A percentile compares a stretch with the other conserved stretches of the same genome.
Conservation (phyloP, 2,797 vertebrate species). For the Brachyalestes nurse region DNA sequence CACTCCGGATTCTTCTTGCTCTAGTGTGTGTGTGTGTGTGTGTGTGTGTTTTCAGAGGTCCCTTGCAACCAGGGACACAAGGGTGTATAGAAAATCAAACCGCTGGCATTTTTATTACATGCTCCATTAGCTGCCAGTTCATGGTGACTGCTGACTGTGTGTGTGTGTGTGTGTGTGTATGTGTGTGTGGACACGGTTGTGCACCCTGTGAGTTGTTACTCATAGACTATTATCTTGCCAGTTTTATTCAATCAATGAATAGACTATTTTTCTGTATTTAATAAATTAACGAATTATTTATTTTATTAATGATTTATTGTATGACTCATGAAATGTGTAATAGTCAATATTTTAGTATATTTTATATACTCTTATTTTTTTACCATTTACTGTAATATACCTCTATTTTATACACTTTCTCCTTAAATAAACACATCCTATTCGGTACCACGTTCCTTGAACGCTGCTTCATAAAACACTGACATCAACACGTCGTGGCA, state of each 20-base stretch:
- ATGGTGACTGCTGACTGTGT: background rate
- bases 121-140: background rate
- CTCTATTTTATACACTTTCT: too few species aligned
- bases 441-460: too few species aligned
- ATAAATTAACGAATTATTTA: too few species aligned
- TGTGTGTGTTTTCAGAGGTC: background rate
- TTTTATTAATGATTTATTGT: too few species aligned
- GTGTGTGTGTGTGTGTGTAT: background rate
- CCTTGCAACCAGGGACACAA: background rate
- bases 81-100: background rate
- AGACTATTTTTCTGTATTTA: too few species aligned
- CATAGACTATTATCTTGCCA: background rate
- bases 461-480: too few species aligned
- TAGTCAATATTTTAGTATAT: too few species aligned
- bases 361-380: too few species aligned
- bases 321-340: too few species aligned
- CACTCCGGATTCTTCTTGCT: background rate
- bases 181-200: background rate
- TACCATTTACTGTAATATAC: too few species aligned
- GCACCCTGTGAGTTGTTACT: background rate
- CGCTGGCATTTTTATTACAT: conserved; percentile 1
- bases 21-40: background rate
- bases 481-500: too few species aligned
- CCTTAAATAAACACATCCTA: too few species aligned
- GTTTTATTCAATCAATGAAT: background rate